phyloP scores from a whole-genome alignment of 1,140 invertebrate genomes.

The Asobara japonica region DNA sequence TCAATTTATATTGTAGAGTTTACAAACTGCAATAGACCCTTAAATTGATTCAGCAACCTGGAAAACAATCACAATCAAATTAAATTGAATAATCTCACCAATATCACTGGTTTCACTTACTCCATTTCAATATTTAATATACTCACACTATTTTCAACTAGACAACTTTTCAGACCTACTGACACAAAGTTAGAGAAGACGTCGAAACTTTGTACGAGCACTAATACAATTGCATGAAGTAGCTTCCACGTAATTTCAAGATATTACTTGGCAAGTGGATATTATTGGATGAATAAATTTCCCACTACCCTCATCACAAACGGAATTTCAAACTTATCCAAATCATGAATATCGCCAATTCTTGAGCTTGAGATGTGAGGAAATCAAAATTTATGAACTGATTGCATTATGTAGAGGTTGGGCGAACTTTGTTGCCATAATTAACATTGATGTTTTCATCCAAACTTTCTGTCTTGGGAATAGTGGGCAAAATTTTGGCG shows the following conservation, averaged over 20 bases:
- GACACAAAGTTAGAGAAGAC: neutral
- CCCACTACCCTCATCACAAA: neutral
- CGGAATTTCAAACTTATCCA: neutral
- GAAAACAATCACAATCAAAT: too few relatives aligned
- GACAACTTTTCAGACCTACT: neutral
- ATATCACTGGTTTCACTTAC: too few relatives aligned
- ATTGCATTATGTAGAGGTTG: neutral
- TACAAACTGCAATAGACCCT: too few relatives aligned
- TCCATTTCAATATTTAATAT: neutral
- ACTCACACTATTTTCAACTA: neutral
- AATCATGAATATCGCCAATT: neutral
- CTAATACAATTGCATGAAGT: neutral
- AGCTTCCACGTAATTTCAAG: neutral
- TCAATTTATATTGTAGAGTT: too few relatives aligned
- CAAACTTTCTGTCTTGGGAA: too few relatives aligned
- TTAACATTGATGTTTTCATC: too few relatives aligned
- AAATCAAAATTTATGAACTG: neutral
- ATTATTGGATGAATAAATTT: neutral
- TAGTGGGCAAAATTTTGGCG: too few relatives aligned
- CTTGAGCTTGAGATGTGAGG: neutral
- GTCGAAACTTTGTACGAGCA: neutral
- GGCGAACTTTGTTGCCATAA: neutral
- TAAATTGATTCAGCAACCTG: too few relatives aligned
- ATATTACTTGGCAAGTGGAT: neutral
- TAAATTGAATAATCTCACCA: too few relatives aligned